phyloP scores from a whole-genome alignment of 2,113 vertebrate species.

The Arothron firmamentum region DNA sequence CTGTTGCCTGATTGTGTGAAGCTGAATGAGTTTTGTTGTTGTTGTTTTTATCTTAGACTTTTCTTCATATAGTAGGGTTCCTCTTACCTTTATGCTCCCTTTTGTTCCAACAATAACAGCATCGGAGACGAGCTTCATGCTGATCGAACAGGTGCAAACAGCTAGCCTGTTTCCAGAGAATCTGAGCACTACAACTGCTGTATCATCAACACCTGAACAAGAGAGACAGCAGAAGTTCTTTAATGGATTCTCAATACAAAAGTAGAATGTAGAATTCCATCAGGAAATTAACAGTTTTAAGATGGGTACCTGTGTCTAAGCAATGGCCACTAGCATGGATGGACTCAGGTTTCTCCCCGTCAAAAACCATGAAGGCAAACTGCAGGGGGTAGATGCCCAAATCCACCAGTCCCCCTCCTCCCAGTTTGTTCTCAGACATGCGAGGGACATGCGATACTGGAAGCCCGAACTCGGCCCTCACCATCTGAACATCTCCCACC shows the following conservation, averaged over 20 bases:
- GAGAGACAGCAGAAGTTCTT: too few relatives aligned
- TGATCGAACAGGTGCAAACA: slow-evolving; percentile 45
- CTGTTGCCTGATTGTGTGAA: neutral
- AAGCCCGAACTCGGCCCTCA: slow-evolving; percentile 16
- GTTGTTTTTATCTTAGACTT: neutral
- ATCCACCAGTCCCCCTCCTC: slow-evolving; percentile 16
- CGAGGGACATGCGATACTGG: slow-evolving; percentile 7
- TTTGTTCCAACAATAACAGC: slow-evolving; percentile 57
- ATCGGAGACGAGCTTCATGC: slow-evolving; percentile 40
- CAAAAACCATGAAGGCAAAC: slow-evolving; percentile 18
- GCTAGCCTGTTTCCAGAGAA: slow-evolving; percentile 55
- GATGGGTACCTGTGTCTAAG: slow-evolving; percentile 34
- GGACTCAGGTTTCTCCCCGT: slow-evolving; percentile 26
- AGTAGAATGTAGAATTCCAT: neutral
- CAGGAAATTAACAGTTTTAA: neutral
- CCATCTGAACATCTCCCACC: slow-evolving; percentile 24
- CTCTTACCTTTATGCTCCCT: slow-evolving; percentile 28
- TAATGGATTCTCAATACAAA: neutral
- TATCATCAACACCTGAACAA: slow-evolving; percentile 40
- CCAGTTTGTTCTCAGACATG: slow-evolving; percentile 12
- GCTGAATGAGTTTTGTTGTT: neutral
- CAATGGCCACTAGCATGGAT: slow-evolving; percentile 19
- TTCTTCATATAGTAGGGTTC: too few relatives aligned
- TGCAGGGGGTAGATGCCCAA: slow-evolving; percentile 21
- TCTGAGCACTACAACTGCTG: slow-evolving; percentile 41